These are phyloP conservation scores for Moxostoma hubbsi DNA, from an alignment of 2,797 vertebrate species.

Conservation along the genomic window DNA sequence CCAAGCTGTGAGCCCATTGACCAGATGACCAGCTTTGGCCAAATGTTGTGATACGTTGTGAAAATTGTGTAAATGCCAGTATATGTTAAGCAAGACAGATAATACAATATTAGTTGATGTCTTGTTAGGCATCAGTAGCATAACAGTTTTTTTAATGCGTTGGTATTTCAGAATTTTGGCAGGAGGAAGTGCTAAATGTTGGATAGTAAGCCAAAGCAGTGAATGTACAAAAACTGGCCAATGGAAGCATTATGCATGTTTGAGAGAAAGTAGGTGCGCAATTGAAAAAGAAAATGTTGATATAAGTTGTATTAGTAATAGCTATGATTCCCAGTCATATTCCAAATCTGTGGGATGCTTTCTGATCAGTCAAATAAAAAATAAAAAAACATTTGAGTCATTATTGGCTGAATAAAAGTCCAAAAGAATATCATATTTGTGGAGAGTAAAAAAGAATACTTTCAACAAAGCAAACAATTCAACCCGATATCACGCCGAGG, in stretches of 20 bases:
- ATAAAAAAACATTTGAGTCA: neutral
- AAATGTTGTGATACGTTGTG: too few relatives aligned
- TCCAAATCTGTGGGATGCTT: constrained; percentile 1
- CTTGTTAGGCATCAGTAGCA: neutral
- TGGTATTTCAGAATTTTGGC: constrained; percentile 18
- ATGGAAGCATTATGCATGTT: constrained; percentile 2
- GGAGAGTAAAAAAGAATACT: constrained; percentile 2
- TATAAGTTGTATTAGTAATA: neutral
- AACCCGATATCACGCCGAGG: too few relatives aligned
- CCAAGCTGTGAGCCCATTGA: too few relatives aligned
- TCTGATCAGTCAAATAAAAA: neutral
- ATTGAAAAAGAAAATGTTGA: constrained; percentile 21
- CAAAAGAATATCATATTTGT: neutral
- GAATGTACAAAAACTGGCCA: constrained; percentile 32
- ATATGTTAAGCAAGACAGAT: neutral
- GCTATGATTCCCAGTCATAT: neutral
- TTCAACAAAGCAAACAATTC: constrained; percentile 5
- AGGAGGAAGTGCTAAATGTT: constrained; percentile 33
- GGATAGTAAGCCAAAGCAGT: constrained; percentile 32
- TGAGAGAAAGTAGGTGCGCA: constrained; percentile 8
- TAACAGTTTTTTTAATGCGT: constrained; percentile 14
- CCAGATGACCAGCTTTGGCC: too few relatives aligned
- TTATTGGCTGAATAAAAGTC: neutral
- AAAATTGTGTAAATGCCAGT: neutral
- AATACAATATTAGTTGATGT: neutral